Conservation (phyloP, 1,140 invertebrate species). For the Drosophila orena region DNA sequence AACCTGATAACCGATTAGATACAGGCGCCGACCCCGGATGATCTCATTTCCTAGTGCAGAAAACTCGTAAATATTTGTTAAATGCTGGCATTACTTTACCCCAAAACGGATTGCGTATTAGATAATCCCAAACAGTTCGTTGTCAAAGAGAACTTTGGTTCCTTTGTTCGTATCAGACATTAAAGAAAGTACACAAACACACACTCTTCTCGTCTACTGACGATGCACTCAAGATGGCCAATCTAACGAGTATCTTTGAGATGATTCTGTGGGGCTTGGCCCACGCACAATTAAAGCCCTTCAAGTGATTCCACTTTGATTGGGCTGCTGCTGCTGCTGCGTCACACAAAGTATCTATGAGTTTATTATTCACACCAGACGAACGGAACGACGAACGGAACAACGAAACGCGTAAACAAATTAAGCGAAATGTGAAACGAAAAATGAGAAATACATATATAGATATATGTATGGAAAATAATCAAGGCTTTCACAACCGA, state of each 20-base stretch:
- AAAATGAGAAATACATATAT: conserved; percentile 43
- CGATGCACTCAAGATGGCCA: conserved; percentile 51
- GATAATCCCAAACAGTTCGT: conserved; percentile 42
- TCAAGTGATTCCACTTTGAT: conserved; percentile 32
- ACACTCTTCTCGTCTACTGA: background rate
- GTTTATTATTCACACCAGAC: conserved; percentile 23
- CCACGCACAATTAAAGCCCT: conserved; percentile 55
- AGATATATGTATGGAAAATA: conserved; percentile 12
- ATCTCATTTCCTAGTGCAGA: conserved; percentile 65
- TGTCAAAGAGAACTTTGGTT: conserved; percentile 39
- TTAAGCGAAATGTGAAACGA: conserved; percentile 49
- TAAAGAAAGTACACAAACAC: conserved; percentile 14
- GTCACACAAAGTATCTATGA: conserved; percentile 25
- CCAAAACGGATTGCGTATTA: conserved; percentile 37
- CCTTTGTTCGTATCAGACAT: conserved; percentile 43
- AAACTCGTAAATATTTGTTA: conserved; percentile 46
- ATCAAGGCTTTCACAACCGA: conserved; percentile 52
- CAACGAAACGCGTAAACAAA: conserved; percentile 44
- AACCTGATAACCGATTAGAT: conserved; percentile 13
- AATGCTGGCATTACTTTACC: conserved; percentile 25
- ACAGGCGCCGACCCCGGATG: conserved; percentile 26
- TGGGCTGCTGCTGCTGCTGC: conserved; percentile 19
- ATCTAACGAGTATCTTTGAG: conserved; percentile 43
- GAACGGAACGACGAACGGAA: conserved; percentile 3
- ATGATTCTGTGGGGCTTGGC: conserved; percentile 41